Evolutionary conservation across 2,888 invertebrate genomes (phyloP).

Genomic region (Gryllus longicercus): DNA sequence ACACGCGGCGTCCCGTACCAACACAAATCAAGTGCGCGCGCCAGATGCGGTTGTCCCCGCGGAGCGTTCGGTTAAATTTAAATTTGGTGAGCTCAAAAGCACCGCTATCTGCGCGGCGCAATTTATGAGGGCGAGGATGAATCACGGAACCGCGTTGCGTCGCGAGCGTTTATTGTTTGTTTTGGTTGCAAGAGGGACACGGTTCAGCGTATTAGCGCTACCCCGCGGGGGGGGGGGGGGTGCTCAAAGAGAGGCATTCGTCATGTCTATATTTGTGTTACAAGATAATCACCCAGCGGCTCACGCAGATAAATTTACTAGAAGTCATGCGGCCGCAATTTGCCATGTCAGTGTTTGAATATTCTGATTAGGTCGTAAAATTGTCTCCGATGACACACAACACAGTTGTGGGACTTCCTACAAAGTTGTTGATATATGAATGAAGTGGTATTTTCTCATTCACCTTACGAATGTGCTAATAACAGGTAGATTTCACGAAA

Average conservation of each 20-base stretch:
- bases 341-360: too few relatives aligned
- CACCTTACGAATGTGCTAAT: too few relatives aligned
- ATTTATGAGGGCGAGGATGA: slow-evolving; percentile 3
- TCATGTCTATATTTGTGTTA: background rate
- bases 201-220: background rate
- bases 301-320: background rate
- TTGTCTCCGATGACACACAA: too few relatives aligned
- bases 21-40: slow-evolving; percentile 5
- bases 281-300: background rate
- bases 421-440: too few relatives aligned
- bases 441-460: too few relatives aligned
- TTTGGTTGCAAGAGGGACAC: background rate
- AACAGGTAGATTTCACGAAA: too few relatives aligned
- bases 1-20: background rate
- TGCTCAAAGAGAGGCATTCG: background rate
- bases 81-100: slow-evolving; percentile 1
- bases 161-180: background rate
- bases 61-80: background rate
- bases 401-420: too few relatives aligned
- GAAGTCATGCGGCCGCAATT: too few relatives aligned
- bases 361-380: too few relatives aligned
- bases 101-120: background rate
- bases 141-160: background rate
- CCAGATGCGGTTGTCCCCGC: background rate
- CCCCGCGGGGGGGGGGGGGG: background rate